A percentile compares a stretch with the other conserved stretches of the same genome.
Conservation (phyloP, 1,140 invertebrate genomes). For the Scaptomyza pallida region DNA sequence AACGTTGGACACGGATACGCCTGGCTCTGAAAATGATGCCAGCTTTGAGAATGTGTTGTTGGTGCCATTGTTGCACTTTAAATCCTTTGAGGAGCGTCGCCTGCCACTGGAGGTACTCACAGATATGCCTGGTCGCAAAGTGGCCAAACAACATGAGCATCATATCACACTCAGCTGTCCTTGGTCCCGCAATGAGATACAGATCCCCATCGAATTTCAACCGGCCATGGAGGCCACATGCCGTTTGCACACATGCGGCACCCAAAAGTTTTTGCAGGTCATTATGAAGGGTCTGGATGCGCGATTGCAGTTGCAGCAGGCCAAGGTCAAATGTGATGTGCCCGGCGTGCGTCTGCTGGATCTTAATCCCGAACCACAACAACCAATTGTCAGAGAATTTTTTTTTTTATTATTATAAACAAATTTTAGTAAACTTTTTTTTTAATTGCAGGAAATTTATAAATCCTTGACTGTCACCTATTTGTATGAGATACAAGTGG, state of each 20-base stretch:
- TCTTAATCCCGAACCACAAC: slow-evolving; percentile 86
- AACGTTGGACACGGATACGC: slow-evolving; percentile 1
- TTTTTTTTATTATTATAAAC: too few relatives aligned
- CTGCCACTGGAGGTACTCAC: slow-evolving; percentile 89
- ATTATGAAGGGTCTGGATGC: slow-evolving; percentile 88
- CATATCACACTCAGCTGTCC: slow-evolving; percentile 88
- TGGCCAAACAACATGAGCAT: slow-evolving; percentile 76
- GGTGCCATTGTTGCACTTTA: slow-evolving; percentile 87
- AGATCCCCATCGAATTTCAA: slow-evolving; percentile 90
- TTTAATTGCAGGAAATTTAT: slow-evolving; percentile 65
- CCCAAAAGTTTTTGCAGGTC: slow-evolving; percentile 92
- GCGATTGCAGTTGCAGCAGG: slow-evolving; percentile 86
- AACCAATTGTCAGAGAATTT: slow-evolving; percentile 70
- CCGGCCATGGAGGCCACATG: slow-evolving; percentile 91
- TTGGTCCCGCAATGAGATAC: slow-evolving; percentile 89
- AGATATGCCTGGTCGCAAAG: slow-evolving; percentile 89
- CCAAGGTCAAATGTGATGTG: slow-evolving; percentile 86
- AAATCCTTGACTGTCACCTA: slow-evolving; percentile 89
- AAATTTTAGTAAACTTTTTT: not conserved
- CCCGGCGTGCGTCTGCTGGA: slow-evolving; percentile 86
- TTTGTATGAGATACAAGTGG: slow-evolving; percentile 87
- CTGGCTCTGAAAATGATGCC: slow-evolving; percentile 46
- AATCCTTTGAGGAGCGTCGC: slow-evolving; percentile 88
- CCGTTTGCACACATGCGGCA: slow-evolving; percentile 92
- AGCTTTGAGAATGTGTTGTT: slow-evolving; percentile 86